Evolutionary conservation across 2,888 invertebrate genomes (phyloP).

Genomic region (Nephrotoma appendiculata): DNA sequence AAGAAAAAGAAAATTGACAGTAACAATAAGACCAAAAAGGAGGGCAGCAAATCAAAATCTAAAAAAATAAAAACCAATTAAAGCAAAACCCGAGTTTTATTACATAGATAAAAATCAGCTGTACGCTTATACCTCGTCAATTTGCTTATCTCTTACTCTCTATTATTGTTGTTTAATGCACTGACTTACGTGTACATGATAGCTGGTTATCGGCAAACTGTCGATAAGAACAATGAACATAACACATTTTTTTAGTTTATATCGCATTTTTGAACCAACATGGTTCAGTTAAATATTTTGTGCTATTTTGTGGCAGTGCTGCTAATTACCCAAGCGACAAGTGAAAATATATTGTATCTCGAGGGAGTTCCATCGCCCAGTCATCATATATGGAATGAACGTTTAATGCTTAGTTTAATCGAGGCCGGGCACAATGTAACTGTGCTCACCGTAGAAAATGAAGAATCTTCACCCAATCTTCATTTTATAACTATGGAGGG

Average conservation of each 20-base stretch:
- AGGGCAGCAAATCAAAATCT: neutral
- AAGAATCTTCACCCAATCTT: slow-evolving; percentile 6
- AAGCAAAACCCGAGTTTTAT: neutral
- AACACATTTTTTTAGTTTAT: neutral
- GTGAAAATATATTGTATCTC: slow-evolving; percentile 10
- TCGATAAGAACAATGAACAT: neutral
- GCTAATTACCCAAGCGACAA: neutral
- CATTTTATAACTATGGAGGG: slow-evolving; percentile 10
- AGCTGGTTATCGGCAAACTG: neutral
- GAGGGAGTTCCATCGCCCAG: slow-evolving; percentile 8
- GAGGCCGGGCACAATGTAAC: slow-evolving; percentile 10
- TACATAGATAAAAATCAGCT: neutral
- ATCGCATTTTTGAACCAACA: neutral
- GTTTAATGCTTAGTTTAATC: slow-evolving; percentile 5
- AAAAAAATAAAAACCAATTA: neutral
- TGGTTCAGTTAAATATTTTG: neutral
- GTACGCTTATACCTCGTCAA: neutral
- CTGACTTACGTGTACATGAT: neutral
- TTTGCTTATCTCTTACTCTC: neutral
- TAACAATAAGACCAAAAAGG: neutral
- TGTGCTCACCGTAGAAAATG: slow-evolving; percentile 7
- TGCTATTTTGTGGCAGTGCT: neutral
- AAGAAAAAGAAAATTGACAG: neutral
- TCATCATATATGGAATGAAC: slow-evolving; percentile 10
- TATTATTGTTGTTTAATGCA: neutral